Evolutionary conservation across 1,140 invertebrate species (phyloP).

Genomic region (Drosophila cardini): DNA sequence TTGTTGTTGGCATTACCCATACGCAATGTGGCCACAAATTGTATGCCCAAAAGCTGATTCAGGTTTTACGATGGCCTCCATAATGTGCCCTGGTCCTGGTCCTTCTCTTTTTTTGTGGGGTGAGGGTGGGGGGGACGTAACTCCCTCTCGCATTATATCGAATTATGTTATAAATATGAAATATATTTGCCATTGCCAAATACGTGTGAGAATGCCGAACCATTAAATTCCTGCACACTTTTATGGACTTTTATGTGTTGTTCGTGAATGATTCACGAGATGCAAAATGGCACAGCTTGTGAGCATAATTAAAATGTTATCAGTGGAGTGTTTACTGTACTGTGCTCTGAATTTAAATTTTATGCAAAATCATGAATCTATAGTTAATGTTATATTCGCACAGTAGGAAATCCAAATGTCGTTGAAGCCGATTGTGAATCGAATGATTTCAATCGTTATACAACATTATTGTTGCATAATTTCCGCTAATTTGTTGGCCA

Average conservation of each 20-base stretch:
- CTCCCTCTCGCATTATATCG: slow-evolving; percentile 71
- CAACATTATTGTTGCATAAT: slow-evolving; percentile 74
- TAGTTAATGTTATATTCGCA: background rate
- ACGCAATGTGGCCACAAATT: slow-evolving; percentile 75
- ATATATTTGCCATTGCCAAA: slow-evolving; percentile 62
- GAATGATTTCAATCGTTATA: slow-evolving; percentile 24
- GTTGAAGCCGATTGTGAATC: slow-evolving; percentile 34
- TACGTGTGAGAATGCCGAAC: slow-evolving; percentile 64
- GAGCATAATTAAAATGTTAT: slow-evolving; percentile 69
- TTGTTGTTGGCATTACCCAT: slow-evolving; percentile 46
- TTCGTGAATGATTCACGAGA: slow-evolving; percentile 43
- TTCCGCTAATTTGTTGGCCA: slow-evolving; percentile 70
- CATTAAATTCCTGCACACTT: slow-evolving; percentile 60
- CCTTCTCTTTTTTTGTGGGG: slow-evolving; percentile 13
- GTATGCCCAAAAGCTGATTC: slow-evolving; percentile 60
- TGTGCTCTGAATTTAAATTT: too few relatives aligned
- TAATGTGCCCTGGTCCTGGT: slow-evolving; percentile 24
- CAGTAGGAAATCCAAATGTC: slow-evolving; percentile 41
- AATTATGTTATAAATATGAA: slow-evolving; percentile 82
- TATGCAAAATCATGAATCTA: too few relatives aligned
- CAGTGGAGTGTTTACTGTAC: slow-evolving; percentile 25
- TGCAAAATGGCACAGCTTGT: slow-evolving; percentile 42
- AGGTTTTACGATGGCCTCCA: slow-evolving; percentile 61
- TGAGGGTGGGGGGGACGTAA: too few relatives aligned
- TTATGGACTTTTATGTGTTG: slow-evolving; percentile 72